A percentile compares a stretch with the other conserved stretches of the same genome.
Evolutionary conservation across 2,797 vertebrate species (phyloP).

Genomic region (Sphenodon punctatus): DNA sequence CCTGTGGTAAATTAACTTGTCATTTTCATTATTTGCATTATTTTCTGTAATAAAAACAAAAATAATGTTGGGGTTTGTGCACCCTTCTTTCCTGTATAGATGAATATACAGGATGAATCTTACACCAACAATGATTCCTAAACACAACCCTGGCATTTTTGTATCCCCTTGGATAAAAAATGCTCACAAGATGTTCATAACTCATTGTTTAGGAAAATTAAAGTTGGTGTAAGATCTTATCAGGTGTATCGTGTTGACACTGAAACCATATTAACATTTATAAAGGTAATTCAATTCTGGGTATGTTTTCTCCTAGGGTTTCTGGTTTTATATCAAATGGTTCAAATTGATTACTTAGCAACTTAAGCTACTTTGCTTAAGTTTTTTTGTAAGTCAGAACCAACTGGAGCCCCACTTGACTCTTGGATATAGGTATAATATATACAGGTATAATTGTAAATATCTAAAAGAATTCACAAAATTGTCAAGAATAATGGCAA

Average conservation of each 20-base stretch:
- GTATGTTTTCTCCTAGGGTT: constrained; percentile 50
- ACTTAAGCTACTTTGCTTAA: constrained; percentile 3
- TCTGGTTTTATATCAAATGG: constrained; percentile 43
- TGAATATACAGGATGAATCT: not conserved
- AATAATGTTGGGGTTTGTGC: not conserved
- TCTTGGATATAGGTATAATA: not conserved
- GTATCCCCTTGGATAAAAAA: too few relatives aligned
- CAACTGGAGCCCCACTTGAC: not conserved
- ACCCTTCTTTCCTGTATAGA: not conserved
- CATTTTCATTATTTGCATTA: too few relatives aligned
- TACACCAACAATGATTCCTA: not conserved
- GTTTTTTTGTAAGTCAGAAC: not conserved
- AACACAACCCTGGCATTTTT: constrained; percentile 5
- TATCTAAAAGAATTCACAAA: constrained; percentile 12
- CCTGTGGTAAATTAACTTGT: too few relatives aligned
- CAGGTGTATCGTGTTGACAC: constrained; percentile 32
- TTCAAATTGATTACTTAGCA: constrained; percentile 23
- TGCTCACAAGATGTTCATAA: constrained; percentile 10
- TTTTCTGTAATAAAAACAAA: not conserved
- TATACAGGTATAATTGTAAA: not conserved
- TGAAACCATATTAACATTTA: constrained; percentile 52
- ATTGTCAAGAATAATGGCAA: not conserved
- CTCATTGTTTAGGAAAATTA: not conserved
- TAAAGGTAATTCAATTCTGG: constrained; percentile 66
- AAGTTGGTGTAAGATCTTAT: not conserved